Evolutionary conservation across 1,140 invertebrate species (phyloP), one percentile per base, ranked within the genome.

Genomic region (Radopholus similis): DNA sequence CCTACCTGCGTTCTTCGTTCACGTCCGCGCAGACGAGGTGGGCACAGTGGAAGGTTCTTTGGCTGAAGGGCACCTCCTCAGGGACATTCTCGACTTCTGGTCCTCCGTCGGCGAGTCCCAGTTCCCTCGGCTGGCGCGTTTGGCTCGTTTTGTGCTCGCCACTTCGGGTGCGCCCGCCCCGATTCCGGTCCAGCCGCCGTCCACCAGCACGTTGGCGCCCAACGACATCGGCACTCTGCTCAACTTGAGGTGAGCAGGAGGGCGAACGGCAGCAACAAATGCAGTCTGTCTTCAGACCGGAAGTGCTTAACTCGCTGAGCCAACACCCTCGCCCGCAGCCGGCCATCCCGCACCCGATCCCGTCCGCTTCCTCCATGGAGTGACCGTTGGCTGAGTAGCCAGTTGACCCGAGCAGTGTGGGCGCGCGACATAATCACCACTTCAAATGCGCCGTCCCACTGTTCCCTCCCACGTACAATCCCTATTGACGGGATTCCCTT

Each of bases 21-120:
- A 47, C 73, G 13, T 47, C 18, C 5, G 51, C 32, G 18, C 56
- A 72, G 38, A 71, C 70, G 9, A 57, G 34, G 69, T 71, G 40
- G 55, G 40, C 30, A n/a, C n/a, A n/a, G n/a, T n/a, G n/a, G n/a
- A n/a, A n/a, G n/a, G n/a, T n/a, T n/a, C n/a, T n/a, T n/a, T n/a
- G n/a, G n/a, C n/a, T n/a, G n/a, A n/a, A n/a, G n/a, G n/a, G n/a
- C n/a, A n/a, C 8, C 18, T n/a, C 63, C 75, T 51, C 30, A 75
- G 74, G 68, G 53, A 72, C 28, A 54, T 73, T 42, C 72, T 71
- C 18, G 72, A 73, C 38, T 73, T 73, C 47, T 73, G 72, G 72
- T 62, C 67, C 4, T 72, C 74, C n/a, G 21, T 77, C 37, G 72
- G 72, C 11, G 72, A 73, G 40, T 30, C 28, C 21, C 51, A 77